phyloP scores from a whole-genome alignment of 2,113 vertebrate genomes.

The Bathybates hornii region DNA sequence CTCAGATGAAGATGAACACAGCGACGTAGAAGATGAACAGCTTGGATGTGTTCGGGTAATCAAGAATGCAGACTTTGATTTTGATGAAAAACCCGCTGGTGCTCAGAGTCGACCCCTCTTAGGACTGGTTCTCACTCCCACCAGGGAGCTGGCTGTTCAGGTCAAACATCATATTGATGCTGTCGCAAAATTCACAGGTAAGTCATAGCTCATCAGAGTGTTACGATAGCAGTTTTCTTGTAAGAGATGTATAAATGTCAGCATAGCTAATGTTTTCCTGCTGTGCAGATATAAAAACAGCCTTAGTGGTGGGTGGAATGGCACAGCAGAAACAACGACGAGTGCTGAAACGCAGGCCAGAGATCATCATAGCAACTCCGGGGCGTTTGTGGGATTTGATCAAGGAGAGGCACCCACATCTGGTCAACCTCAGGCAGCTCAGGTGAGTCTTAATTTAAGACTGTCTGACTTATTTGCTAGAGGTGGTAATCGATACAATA shows the following conservation, averaged over 20 bases:
- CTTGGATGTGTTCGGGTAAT: slow-evolving; percentile 53
- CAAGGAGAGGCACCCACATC: slow-evolving; percentile 84
- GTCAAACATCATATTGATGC: slow-evolving; percentile 95
- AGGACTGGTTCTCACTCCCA: slow-evolving; percentile 90
- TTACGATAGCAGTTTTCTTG: rapidly evolving
- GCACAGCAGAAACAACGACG: slow-evolving; percentile 86
- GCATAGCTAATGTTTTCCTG: not conserved
- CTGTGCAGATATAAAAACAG: slow-evolving; percentile 83
- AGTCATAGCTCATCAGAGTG: not conserved
- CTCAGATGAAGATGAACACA: not conserved
- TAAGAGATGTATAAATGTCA: not conserved
- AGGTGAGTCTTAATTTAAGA: slow-evolving; percentile 66
- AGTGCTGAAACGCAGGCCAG: slow-evolving; percentile 82
- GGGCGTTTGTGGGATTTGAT: slow-evolving; percentile 93
- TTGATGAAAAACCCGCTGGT: not conserved
- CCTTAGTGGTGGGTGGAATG: slow-evolving; percentile 92
- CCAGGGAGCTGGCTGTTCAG: slow-evolving; percentile 93
- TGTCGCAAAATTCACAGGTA: slow-evolving; percentile 85
- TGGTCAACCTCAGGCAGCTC: slow-evolving; percentile 82
- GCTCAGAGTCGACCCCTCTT: slow-evolving; percentile 74
- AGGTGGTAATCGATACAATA: not conserved
- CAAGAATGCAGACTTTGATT: slow-evolving; percentile 48
- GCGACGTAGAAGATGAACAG: not conserved
- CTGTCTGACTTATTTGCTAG: not conserved
- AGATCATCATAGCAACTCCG: slow-evolving; percentile 92